Conservation (phyloP, 2,888 invertebrate species). For the Polydrusus tereticollis region DNA sequence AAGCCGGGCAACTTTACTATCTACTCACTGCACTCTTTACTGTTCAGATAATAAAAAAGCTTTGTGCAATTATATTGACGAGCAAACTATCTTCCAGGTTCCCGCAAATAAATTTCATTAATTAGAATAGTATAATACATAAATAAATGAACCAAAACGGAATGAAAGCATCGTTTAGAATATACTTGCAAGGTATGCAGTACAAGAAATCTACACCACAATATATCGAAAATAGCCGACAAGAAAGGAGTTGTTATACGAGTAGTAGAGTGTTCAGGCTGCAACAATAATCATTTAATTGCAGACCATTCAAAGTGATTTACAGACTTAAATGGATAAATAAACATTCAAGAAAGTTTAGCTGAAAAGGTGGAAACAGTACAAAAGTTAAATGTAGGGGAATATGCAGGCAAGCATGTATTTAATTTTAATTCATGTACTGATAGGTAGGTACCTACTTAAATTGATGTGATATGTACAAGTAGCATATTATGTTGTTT, state of each 20-base stretch:
- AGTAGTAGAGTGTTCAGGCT: slow-evolving; percentile 90
- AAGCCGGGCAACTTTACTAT: too few species aligned
- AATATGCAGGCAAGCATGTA: slow-evolving; percentile 48
- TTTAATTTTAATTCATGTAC: background rate
- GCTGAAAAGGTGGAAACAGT: slow-evolving; percentile 90
- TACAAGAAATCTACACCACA: slow-evolving; percentile 80
- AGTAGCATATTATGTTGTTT: too few species aligned
- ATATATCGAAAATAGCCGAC: slow-evolving; percentile 89
- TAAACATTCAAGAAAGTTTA: slow-evolving; percentile 92
- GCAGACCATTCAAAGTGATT: slow-evolving; percentile 98
- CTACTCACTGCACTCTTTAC: too few species aligned
- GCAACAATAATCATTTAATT: slow-evolving; percentile 91
- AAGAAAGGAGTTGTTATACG: slow-evolving; percentile 91
- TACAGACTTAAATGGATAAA: slow-evolving; percentile 79
- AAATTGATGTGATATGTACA: too few species aligned
- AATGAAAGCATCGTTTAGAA: slow-evolving; percentile 77
- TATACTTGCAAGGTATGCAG: slow-evolving; percentile 94
- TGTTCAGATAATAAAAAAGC: too few species aligned
- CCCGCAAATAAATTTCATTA: too few species aligned
- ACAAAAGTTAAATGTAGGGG: slow-evolving; percentile 65
- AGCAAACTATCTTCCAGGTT: too few species aligned
- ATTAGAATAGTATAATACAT: too few species aligned
- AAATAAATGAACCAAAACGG: too few species aligned
- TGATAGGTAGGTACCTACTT: too few species aligned
- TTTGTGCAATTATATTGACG: too few species aligned